These are phyloP conservation scores for Opisthograptis luteolata DNA, from an alignment of 2,888 invertebrate genomes.

Conservation along the genomic window DNA sequence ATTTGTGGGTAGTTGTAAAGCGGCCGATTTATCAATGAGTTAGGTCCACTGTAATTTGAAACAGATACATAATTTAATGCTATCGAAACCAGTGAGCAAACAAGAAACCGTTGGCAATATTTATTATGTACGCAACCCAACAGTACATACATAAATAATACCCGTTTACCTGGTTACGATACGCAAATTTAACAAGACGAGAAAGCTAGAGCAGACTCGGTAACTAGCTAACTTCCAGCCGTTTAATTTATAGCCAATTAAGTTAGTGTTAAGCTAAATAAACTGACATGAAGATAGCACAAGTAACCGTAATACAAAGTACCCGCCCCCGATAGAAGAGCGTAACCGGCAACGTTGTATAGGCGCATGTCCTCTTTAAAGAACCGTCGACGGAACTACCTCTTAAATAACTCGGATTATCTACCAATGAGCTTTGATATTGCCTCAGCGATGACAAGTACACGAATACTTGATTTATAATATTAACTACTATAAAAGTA, in stretches of 20 bases:
- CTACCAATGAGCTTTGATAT: constrained; percentile 60
- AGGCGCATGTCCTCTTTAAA: constrained; percentile 48
- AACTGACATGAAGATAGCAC: constrained; percentile 74
- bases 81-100: constrained; percentile 35
- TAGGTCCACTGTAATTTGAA: constrained; percentile 35
- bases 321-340: constrained; percentile 44
- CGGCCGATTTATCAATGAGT: constrained; percentile 36
- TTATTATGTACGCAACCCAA: constrained; percentile 41
- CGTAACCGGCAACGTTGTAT: constrained; percentile 53
- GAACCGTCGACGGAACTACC: constrained; percentile 48
- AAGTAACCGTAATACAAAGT: constrained; percentile 67
- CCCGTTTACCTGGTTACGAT: constrained; percentile 51
- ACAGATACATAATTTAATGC: constrained; percentile 37
- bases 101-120: constrained; percentile 31
- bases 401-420: constrained; percentile 64
- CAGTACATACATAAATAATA: constrained; percentile 50
- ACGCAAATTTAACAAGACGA: constrained; percentile 62
- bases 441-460: constrained; percentile 68
- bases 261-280: constrained; percentile 79
- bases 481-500: constrained; percentile 61
- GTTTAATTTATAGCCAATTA: constrained; percentile 82
- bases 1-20: constrained; percentile 36
- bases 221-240: constrained; percentile 69
- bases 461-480: constrained; percentile 74
- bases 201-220: constrained; percentile 59